Conservation (phyloP, 2,888 invertebrate species). For the Plagodis pulveraria region DNA sequence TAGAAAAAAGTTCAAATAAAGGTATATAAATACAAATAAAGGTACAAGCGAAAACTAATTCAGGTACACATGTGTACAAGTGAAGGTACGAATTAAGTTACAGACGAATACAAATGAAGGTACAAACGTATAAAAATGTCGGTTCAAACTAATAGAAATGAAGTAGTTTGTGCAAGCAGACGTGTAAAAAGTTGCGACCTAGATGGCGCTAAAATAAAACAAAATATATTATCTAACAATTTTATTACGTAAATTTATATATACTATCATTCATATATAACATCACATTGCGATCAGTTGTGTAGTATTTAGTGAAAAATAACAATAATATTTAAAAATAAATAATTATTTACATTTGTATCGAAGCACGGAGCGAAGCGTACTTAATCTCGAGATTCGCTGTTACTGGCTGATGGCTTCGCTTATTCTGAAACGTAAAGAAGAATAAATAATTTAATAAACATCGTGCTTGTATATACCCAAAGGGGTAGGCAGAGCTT, state of each 20-base stretch:
- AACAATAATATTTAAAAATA: constrained; percentile 34
- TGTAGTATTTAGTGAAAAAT: constrained; percentile 9
- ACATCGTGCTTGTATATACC: too few relatives aligned
- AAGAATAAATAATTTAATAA: constrained; percentile 7
- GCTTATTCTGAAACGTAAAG: constrained; percentile 58
- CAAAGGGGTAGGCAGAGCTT: too few relatives aligned
- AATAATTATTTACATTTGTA: constrained; percentile 57
- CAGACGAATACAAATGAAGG: too few relatives aligned
- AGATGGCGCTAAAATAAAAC: constrained; percentile 18
- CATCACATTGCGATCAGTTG: constrained; percentile 24
- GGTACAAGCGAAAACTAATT: too few relatives aligned
- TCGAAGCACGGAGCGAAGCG: constrained; percentile 22
- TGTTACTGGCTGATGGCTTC: constrained; percentile 46
- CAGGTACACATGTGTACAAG: too few relatives aligned
- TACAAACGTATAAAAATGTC: too few relatives aligned
- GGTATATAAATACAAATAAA: too few relatives aligned
- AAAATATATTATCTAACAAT: constrained; percentile 26
- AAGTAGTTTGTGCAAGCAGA: too few relatives aligned
- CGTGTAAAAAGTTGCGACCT: background rate
- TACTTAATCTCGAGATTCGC: constrained; percentile 47
- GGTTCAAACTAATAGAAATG: too few relatives aligned
- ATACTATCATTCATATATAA: constrained; percentile 29
- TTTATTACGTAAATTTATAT: constrained; percentile 33
- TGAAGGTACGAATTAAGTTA: too few relatives aligned
- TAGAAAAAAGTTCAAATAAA: too few relatives aligned